These are phyloP conservation scores for Mythimna ferrago DNA, from an alignment of 2,888 invertebrate genomes.

Conservation along the genomic window DNA sequence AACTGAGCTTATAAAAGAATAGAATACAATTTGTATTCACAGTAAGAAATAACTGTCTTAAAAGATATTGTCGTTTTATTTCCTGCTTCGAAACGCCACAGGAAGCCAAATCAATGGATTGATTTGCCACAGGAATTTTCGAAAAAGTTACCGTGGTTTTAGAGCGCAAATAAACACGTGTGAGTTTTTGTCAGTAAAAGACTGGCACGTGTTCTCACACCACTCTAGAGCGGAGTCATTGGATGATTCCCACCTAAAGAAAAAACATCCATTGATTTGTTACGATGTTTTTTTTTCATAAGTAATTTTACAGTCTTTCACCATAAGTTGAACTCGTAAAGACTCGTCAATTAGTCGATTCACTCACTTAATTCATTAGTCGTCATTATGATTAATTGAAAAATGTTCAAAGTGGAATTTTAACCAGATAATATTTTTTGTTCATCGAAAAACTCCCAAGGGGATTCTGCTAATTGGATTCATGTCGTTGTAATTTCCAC, in stretches of 20 bases:
- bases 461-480: conserved; percentile 62
- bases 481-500: conserved; percentile 53
- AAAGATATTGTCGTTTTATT: neutral
- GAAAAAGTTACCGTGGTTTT: too few relatives aligned
- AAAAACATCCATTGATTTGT: neutral
- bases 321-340: conserved; percentile 20
- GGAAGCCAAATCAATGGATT: too few relatives aligned
- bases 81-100: too few relatives aligned
- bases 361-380: conserved; percentile 32
- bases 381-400: conserved; percentile 42
- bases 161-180: too few relatives aligned
- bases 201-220: too few relatives aligned
- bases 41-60: neutral
- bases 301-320: conserved; percentile 10
- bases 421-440: conserved; percentile 44
- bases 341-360: conserved; percentile 15
- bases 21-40: neutral
- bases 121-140: too few relatives aligned
- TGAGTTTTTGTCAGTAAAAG: too few relatives aligned
- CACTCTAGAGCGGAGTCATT: too few relatives aligned
- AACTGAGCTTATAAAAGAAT: neutral
- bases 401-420: conserved; percentile 40
- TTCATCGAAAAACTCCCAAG: conserved; percentile 42
- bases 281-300: neutral
- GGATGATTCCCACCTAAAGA: too few relatives aligned